phyloP scores from a whole-genome alignment of 1,140 invertebrate genomes.

The Leptopilina clavipes region DNA sequence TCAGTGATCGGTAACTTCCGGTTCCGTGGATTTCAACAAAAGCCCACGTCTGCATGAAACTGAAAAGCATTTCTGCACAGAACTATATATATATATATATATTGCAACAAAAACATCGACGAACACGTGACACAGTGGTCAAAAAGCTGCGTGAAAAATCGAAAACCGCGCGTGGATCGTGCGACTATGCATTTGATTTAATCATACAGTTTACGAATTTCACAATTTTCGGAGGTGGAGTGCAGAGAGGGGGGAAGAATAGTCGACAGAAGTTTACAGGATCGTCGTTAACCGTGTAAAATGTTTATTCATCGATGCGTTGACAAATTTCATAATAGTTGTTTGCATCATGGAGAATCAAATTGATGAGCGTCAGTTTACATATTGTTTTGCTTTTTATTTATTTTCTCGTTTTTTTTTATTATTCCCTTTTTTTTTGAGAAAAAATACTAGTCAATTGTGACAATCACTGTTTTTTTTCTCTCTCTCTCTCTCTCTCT shows the following conservation, averaged over 20 bases:
- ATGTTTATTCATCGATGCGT: conserved; percentile 11
- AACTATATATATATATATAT: neutral
- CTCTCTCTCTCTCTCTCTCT: too few species aligned
- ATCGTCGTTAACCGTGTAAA: conserved; percentile 15
- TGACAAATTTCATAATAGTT: conserved; percentile 3
- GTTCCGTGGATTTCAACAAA: conserved; percentile 13
- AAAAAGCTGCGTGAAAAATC: conserved; percentile 9
- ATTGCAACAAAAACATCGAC: neutral
- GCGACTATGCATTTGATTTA: neutral
- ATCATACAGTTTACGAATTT: conserved; percentile 15
- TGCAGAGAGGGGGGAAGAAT: neutral
- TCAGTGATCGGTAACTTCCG: conserved; percentile 18
- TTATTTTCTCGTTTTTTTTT: neutral
- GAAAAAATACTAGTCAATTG: too few species aligned
- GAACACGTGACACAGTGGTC: neutral
- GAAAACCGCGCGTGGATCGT: neutral
- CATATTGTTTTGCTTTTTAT: neutral
- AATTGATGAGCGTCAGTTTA: neutral
- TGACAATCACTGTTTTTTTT: too few species aligned
- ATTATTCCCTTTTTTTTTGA: too few species aligned
- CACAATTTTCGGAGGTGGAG: neutral
- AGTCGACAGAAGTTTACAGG: conserved; percentile 7
- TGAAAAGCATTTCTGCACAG: neutral
- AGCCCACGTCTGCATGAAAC: conserved; percentile 14
- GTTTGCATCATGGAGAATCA: neutral